These are phyloP conservation scores for Dynastes maya DNA, from an alignment of 2,888 invertebrate species.

Conservation along the genomic window DNA sequence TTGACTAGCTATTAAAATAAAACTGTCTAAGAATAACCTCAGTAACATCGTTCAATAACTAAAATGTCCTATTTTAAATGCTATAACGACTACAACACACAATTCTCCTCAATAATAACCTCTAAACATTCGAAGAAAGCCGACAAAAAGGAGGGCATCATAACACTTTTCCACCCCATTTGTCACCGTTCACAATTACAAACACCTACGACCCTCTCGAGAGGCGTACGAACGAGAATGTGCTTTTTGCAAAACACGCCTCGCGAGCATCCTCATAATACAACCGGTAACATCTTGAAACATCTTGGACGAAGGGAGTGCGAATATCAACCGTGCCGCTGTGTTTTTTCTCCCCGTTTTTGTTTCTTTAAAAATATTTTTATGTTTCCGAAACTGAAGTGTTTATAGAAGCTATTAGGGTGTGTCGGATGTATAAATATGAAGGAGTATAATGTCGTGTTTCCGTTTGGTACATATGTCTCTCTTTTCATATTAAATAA, in stretches of 20 bases:
- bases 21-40: no score
- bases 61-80: no score
- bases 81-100: no score
- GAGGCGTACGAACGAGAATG: not conserved
- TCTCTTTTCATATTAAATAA: not conserved
- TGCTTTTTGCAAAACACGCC: not conserved
- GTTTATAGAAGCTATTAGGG: conserved; percentile 16
- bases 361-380: conserved; percentile 32
- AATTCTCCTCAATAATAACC: not conserved
- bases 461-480: not conserved
- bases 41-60: no score
- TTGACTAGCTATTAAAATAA: no score
- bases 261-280: not conserved
- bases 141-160: not conserved
- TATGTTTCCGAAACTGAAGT: conserved; percentile 23
- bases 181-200: conserved; percentile 8
- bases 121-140: not conserved
- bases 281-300: not conserved
- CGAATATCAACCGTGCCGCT: conserved; percentile 19
- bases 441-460: not conserved
- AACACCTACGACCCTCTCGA: not conserved
- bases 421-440: conserved; percentile 28
- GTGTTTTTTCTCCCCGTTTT: conserved; percentile 8
- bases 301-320: conserved; percentile 1
- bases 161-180: conserved; percentile 16